Base-by-base conservation (phyloP, 2,888 invertebrate genomes). In the Zaprionus obscuricornis region DNA sequence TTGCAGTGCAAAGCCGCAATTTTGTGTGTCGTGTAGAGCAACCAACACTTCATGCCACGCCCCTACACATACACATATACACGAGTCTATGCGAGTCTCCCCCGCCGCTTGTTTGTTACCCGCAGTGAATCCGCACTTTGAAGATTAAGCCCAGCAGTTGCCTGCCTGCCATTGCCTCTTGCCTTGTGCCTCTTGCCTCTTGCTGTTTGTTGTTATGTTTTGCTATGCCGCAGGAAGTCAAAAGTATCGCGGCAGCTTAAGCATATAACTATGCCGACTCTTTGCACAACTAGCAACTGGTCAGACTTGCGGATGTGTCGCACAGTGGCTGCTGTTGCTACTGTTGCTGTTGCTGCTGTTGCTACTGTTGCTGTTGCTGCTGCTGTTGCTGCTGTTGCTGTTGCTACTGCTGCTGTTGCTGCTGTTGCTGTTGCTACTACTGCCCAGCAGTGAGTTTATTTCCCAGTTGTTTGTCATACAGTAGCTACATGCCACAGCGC, bases 1-100 rank as follows among this genome's bases (percentile, higher is more conserved):
- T 83, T 78, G 82, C 83, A 66, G 66, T 70, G 73, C 68, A 78
- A 83, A 85, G 79, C 82, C 86, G 86, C 85, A 86, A 83, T 86
- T 83, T 85, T 66, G 82, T 83, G 67, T 70, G 86, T 68, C 64
- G 59, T 66, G 58, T 73, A 76, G 58, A 36, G 5, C 17, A 10
- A 8, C 11, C 20, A 22, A 6, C 36, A 17, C 4, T 10, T 17
- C 13, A 16, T 20, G 11, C 43, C 13, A 6, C 17, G 31, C 34
- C 11, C 29, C 37, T 43, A 24, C 16, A 11, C 13, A 1, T 37
- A 13, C 22, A 3, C n/a, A 13, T 20, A 5, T n/a, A 10, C 8
- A 20, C 26, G n/a, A 16, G 17, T 40, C 22, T 16, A n/a, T n/a
- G n/a, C n/a, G n/a, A n/a, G n/a, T n/a, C n/a, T n/a, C n/a, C 52